Evolutionary conservation across 2,888 invertebrate species (phyloP), one percentile per base, ranked within the genome.

Genomic region (Boloria selene): DNA sequence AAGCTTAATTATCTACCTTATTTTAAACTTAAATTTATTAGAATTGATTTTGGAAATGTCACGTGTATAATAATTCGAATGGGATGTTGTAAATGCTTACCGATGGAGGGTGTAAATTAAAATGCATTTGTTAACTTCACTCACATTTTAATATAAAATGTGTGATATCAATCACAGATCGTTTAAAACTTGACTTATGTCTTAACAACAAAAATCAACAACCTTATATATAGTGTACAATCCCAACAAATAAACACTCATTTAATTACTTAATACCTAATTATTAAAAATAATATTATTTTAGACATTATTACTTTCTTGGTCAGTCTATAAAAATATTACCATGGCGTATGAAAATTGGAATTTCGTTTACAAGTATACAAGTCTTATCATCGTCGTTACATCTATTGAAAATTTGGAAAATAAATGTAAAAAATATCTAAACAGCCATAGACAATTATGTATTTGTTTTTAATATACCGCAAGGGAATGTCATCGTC

Each of bases 61-160:
- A 42, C 18, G 16, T 14, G n/a, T 56, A n/a, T 26, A 45, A 55
- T 59, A 17, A n/a, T 64, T 53, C 64, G 58, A 58, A 61, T 62
- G 65, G 65, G 62, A 65, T 52, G 49, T 54, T 44, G 4, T 45
- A 59, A 54, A 64, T 62, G 59, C 61, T 61, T 50, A 10, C 42
- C 49, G 63, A 56, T 58, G 61, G 47, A 74, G 77, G 79, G 68
- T 75, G 68, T 64, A 78, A 88, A 87, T 83, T 78, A 89, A 89
- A 88, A 83, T 80, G 79, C 85, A 75, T 72, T 76, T 76, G 75
- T 73, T 76, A 73, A 75, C 65, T 75, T 76, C 73, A 75, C 64
- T 75, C 87, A 90, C 90, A 90, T 90, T 91, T 91, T 91, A 90
- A 91, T 91, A 87, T 88, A 90, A 91, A 90, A 91, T 88, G 90